Base-by-base conservation (phyloP, 2,113 vertebrate species). In the Rhegmatorhina hoffmannsi region DNA sequence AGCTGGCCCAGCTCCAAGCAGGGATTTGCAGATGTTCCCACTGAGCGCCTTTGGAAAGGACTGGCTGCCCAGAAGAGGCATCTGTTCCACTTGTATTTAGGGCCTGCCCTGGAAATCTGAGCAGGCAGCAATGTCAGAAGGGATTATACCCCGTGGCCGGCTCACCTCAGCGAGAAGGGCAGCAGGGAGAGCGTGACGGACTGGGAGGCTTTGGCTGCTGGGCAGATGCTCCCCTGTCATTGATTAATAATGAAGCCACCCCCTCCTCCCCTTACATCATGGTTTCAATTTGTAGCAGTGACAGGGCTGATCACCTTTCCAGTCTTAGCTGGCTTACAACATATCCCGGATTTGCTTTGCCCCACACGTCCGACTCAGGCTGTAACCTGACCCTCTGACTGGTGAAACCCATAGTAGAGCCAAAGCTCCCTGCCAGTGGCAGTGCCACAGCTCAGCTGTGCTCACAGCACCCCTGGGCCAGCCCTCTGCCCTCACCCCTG, bases 311-410 rank as follows among this genome's bases (percentile, higher is more conserved):
- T 95, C 82, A 53, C 82, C 81, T 91, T 85, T 64, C 75, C 5
- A 46, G 43, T 46, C 67, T 72, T 17, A 59, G 59, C 68, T 1
- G 4, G 38, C 34, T 96, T 46, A 70, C 20, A 14, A 12, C 49
- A 12, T 24, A 7, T 8, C 78, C 18, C 1, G 20, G 23, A 7
- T 69, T 55, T 24, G 43, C 87, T 82, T 53, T 47, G 73, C 64
- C 86, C 49, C 81, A 11, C 36, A 3, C 49, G 3, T 72, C 34
- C 14, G 34, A 91, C 77, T 59, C 72, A 3, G 0, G 53, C 84
- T 15, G 93, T 95, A 96, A 96, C 82, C 46, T 24, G 93, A 94
- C 19, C 20, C 58, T 13, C 50, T 97, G 81, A 94, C 87, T 94
- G 89, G 82, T 47, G 63, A 24, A 18, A 79, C 1, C 1, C 3